Evolutionary conservation across 2,888 invertebrate genomes (phyloP).

Genomic region (Bruchidius siliquastri): DNA sequence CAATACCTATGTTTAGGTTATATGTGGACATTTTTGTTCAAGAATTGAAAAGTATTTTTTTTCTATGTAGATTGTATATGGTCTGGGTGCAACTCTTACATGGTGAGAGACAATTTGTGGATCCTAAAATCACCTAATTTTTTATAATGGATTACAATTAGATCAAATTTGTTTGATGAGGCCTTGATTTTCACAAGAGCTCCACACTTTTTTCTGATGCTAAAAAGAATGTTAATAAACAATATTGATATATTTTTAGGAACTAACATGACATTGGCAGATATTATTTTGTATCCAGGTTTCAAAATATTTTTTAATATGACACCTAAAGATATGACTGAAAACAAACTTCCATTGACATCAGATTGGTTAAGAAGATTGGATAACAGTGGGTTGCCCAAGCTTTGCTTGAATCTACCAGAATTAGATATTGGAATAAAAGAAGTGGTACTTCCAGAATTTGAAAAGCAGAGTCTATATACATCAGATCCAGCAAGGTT

Average conservation of each 20-base stretch:
- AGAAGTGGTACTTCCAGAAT: conserved; percentile 31
- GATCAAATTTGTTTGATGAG: too few relatives aligned
- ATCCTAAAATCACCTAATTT: too few relatives aligned
- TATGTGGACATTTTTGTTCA: too few relatives aligned
- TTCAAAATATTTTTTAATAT: conserved; percentile 57
- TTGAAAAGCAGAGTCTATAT: conserved; percentile 63
- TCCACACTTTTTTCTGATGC: too few relatives aligned
- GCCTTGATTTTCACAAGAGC: too few relatives aligned
- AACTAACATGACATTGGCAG: conserved; percentile 67
- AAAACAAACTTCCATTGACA: conserved; percentile 55
- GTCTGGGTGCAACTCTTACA: too few relatives aligned
- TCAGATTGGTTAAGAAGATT: conserved; percentile 8
- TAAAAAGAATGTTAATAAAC: too few relatives aligned
- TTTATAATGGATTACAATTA: too few relatives aligned
- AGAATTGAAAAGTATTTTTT: too few relatives aligned
- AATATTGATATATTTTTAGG: neutral
- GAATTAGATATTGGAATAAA: neutral
- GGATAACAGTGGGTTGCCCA: neutral
- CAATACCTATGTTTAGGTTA: too few relatives aligned
- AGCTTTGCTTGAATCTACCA: neutral
- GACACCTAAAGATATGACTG: conserved; percentile 25
- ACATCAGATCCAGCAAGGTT: conserved; percentile 66
- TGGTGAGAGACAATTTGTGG: too few relatives aligned
- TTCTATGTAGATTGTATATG: too few relatives aligned
- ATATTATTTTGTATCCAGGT: conserved; percentile 73